These are phyloP conservation scores for Sitophilus oryzae DNA, from an alignment of 1,140 invertebrate species.

Conservation along the genomic window DNA sequence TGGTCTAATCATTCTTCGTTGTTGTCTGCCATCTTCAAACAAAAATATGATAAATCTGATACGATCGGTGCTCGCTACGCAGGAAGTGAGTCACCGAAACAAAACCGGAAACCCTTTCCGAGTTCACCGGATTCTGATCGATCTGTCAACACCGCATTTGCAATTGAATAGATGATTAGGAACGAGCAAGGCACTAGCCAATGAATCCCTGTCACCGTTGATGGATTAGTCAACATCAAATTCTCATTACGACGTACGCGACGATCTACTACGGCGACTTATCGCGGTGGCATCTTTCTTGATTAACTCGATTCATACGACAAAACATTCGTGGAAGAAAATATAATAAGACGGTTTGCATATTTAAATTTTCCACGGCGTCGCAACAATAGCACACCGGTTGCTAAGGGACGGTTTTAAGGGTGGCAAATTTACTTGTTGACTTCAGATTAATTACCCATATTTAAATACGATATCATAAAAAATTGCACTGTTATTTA, in stretches of 20 bases:
- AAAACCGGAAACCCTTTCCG: constrained; percentile 33
- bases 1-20: too few relatives aligned
- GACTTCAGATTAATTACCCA: too few relatives aligned
- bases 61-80: too few relatives aligned
- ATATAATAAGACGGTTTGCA: constrained; percentile 20
- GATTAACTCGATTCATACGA: constrained; percentile 27
- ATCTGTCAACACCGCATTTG: constrained; percentile 34
- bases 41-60: too few relatives aligned
- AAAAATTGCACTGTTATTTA: too few relatives aligned
- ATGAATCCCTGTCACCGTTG: constrained; percentile 34
- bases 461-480: too few relatives aligned
- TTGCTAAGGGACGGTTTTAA: too few relatives aligned
- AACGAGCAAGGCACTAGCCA: constrained; percentile 26
- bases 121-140: constrained; percentile 30
- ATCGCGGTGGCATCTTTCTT: constrained; percentile 24
- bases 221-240: constrained; percentile 34
- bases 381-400: constrained; percentile 16
- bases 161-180: constrained; percentile 37
- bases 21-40: too few relatives aligned
- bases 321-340: constrained; percentile 14
- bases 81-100: constrained; percentile 28
- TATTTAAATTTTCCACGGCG: constrained; percentile 18
- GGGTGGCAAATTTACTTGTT: too few relatives aligned
- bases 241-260: constrained; percentile 29
- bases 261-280: constrained; percentile 26